These are phyloP conservation scores for Chinchilla lanigera DNA, from an alignment of 2,113 vertebrate genomes.

Conservation along the genomic window DNA sequence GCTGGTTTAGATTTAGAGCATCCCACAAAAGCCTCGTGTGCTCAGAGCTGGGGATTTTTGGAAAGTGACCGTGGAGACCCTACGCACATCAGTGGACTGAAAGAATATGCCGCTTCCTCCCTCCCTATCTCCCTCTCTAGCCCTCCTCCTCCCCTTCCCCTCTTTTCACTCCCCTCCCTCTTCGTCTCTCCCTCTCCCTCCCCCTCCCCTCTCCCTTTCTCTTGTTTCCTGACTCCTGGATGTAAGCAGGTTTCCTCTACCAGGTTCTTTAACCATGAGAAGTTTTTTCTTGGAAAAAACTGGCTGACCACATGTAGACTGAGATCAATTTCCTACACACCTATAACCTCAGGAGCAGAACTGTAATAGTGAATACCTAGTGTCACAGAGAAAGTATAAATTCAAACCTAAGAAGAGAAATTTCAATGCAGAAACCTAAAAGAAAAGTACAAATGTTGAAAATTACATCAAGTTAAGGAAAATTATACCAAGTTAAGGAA, in stretches of 20 bases:
- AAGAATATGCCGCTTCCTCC: background rate
- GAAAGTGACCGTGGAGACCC: background rate
- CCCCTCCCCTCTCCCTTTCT: background rate
- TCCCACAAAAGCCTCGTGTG: background rate
- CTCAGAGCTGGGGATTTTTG: background rate
- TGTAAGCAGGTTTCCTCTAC: background rate
- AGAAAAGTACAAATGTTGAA: background rate
- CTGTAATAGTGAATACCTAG: background rate
- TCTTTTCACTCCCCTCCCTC: too few species aligned
- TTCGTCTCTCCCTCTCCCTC: background rate
- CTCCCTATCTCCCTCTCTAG: background rate
- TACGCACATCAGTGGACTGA: background rate
- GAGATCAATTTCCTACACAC: background rate
- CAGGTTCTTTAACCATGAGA: background rate
- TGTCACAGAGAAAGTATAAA: background rate
- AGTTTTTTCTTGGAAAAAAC: background rate
- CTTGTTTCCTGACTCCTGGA: background rate
- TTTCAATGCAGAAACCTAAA: background rate
- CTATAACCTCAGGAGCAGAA: background rate
- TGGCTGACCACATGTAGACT: background rate
- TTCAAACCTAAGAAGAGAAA: background rate
- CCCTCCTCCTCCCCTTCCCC: rapidly evolving
- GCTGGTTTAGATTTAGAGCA: background rate
- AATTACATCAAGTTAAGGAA: background rate
- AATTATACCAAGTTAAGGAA: background rate